Evolutionary conservation across 2,797 vertebrate genomes (phyloP).

Genomic region (Acanthurus leucopareius): DNA sequence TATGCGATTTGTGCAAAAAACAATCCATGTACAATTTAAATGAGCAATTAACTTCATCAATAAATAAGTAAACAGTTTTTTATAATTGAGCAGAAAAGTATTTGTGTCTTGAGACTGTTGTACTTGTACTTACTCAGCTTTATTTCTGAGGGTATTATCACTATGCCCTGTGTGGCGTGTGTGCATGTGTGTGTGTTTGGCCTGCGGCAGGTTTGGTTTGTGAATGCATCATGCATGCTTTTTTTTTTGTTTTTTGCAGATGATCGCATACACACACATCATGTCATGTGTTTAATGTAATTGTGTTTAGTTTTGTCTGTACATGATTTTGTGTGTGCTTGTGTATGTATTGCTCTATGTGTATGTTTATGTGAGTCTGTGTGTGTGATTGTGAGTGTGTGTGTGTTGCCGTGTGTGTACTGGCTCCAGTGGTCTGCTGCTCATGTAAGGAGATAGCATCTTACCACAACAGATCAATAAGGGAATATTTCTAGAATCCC

Average conservation of each 20-base stretch:
- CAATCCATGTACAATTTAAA: constrained; percentile 72
- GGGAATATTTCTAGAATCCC: constrained; percentile 79
- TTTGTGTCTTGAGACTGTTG: constrained; percentile 56
- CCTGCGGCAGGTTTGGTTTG: constrained; percentile 32
- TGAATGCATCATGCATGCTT: constrained; percentile 37
- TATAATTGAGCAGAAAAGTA: constrained; percentile 53
- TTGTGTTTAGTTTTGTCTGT: constrained; percentile 47
- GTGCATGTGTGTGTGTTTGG: constrained; percentile 30
- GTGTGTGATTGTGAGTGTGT: constrained; percentile 37
- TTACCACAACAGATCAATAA: constrained; percentile 83
- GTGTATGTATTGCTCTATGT: background rate
- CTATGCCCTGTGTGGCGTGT: constrained; percentile 27
- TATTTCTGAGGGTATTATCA: constrained; percentile 45
- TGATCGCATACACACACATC: constrained; percentile 42
- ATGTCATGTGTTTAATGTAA: constrained; percentile 60
- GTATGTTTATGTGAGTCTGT: background rate
- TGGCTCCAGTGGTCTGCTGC: constrained; percentile 81
- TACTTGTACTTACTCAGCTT: constrained; percentile 54
- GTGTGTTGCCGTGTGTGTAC: constrained; percentile 40
- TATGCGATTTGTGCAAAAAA: constrained; percentile 63
- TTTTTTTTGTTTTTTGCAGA: constrained; percentile 33
- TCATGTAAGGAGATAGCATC: constrained; percentile 82
- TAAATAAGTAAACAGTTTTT: constrained; percentile 71
- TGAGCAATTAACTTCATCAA: constrained; percentile 76
- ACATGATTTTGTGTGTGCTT: constrained; percentile 24